These are phyloP conservation scores for Chionomys nivalis DNA, from an alignment of 2,113 vertebrate genomes.

Conservation along the genomic window DNA sequence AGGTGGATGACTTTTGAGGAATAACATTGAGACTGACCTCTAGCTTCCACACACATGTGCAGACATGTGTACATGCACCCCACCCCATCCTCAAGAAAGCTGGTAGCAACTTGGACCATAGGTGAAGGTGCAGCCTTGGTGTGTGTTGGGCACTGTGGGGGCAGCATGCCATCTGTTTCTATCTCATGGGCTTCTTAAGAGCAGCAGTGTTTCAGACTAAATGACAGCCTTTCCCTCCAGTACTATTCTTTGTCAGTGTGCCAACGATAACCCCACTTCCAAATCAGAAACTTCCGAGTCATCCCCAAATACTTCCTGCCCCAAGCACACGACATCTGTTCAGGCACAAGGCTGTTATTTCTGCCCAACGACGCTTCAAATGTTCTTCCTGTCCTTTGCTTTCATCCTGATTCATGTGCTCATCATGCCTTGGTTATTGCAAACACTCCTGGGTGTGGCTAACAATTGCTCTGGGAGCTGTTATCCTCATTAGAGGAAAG, in stretches of 20 bases:
- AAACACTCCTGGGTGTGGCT: neutral
- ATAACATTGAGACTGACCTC: neutral
- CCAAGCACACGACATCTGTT: neutral
- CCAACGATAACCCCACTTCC: neutral
- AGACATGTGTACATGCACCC: neutral
- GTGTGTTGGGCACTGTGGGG: fast-evolving
- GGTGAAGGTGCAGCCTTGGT: fast-evolving
- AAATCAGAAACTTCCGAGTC: neutral
- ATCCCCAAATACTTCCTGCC: neutral
- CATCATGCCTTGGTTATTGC: neutral
- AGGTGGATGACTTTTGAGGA: neutral
- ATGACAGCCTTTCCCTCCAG: neutral
- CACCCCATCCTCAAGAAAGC: neutral
- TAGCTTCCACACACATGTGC: neutral
- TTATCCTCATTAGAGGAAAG: neutral
- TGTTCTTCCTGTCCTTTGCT: neutral
- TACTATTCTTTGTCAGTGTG: neutral
- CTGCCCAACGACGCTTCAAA: neutral
- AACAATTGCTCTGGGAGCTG: neutral
- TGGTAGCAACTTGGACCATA: neutral
- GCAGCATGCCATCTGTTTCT: neutral
- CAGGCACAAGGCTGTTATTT: neutral
- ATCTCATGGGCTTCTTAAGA: no score
- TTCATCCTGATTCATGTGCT: neutral
- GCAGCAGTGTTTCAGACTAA: neutral